Conservation (phyloP, 2,113 vertebrate species). For the Cercocebus atys region DNA sequence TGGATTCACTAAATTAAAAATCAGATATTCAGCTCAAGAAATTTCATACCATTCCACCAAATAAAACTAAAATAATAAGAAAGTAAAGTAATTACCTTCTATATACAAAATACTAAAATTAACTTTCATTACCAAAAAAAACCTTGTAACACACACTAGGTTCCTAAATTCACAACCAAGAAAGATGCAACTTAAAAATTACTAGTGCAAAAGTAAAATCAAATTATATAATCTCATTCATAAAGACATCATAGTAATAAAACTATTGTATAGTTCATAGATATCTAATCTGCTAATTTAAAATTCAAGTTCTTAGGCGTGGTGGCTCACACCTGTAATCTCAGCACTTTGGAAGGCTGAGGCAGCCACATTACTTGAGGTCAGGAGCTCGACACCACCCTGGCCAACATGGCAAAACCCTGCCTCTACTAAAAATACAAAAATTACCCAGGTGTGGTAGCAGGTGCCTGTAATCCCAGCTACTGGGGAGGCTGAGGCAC, state of each 20-base stretch:
- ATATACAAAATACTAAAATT: constrained; percentile 39
- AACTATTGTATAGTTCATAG: background rate
- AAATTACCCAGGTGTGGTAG: too few species aligned
- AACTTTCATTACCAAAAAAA: background rate
- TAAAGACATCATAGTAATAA: constrained; percentile 2
- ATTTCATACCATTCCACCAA: background rate
- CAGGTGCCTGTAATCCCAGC: too few species aligned
- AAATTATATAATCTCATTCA: constrained; percentile 13
- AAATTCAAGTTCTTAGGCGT: background rate
- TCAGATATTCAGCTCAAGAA: background rate
- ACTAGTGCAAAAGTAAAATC: constrained; percentile 17
- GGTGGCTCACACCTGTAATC: too few species aligned
- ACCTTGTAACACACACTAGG: background rate
- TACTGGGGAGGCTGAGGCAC: too few species aligned
- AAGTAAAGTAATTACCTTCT: constrained; percentile 4
- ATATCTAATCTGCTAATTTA: constrained; percentile 20
- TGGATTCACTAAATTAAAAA: background rate
- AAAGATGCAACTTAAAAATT: constrained; percentile 17
- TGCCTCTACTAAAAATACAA: too few species aligned
- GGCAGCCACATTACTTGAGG: too few species aligned
- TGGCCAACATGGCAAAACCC: too few species aligned
- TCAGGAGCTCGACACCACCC: too few species aligned
- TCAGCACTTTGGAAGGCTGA: too few species aligned
- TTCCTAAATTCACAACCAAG: constrained; percentile 40
- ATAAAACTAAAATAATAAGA: background rate